Base-by-base conservation (phyloP, 2,888 invertebrate species). In the Metallyticus violacea region DNA sequence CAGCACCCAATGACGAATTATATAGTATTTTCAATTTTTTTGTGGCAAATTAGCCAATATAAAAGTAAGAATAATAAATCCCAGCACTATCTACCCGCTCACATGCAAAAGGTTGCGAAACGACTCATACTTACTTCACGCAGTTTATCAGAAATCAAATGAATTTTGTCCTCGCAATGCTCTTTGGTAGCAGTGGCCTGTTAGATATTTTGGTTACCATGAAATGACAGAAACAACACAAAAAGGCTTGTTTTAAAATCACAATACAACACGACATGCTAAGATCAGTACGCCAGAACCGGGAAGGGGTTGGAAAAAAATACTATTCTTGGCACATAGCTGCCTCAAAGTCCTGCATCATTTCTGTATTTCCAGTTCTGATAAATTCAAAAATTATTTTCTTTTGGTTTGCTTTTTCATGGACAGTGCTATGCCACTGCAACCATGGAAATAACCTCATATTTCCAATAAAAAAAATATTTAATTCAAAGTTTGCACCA, bases 131-230 rank as follows among this genome's bases (percentile, higher is more conserved):
- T 95, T 95, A 95, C 95, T 94, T 94, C 94, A 92, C 94, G 93
- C 91, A 95, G 93, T 93, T 95, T 95, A 94, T 95, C 95, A 92
- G 94, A 94, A 92, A 95, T 94, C 93, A 93, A 92, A 93, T 94
- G 94, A 92, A 95, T 94, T 94, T 95, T 94, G 93, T 95, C 95
- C 93, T 95, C 95, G 92, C 94, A 94, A 93, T 94, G 94, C 90
- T 95, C 95, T 92, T 95, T 94, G 91, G 94, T 93, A 93, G 94
- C 94, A 93, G 95, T 94, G 91, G 95, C 95, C 95, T 95, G 93
- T 89, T 88, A 86, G 85, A 82, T 79, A 86, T 82, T 87, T 82
- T 85, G 79, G 80, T 85, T 86, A 88, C 85, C 88, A 88, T 88
- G 87, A 87, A 88, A 88, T 81, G 86, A 88, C 87, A 88, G 86